Evolutionary conservation across 1,140 invertebrate genomes (phyloP), one percentile per base, ranked within the genome.

Genomic region (Heliconius melpomene): DNA sequence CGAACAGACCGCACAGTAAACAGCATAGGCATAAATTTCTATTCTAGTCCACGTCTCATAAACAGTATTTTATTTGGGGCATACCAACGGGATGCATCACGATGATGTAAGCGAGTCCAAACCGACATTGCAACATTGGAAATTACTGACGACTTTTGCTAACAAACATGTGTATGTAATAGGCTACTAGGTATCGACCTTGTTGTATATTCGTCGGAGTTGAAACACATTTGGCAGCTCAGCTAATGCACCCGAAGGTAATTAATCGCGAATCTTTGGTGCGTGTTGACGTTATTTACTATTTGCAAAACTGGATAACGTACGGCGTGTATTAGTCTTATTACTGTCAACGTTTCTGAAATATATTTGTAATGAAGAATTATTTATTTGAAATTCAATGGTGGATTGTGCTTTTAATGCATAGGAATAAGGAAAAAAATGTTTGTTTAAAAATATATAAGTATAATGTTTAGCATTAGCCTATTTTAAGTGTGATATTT

Each of bases 161-260:
- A 82, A 76, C 75, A 66, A 77, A 80, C 16, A 46, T 46, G 40
- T 16, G 40, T 46, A 46, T 13, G 40, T 46, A 46, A 3, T 36
- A 36, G 32, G 32, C 32, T 7, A 36, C 29, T 74, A 29, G 66
- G 50, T 72, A 11, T 32, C 79, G 83, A 75, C 84, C 84, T 86
- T 84, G 86, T 80, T 82, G 81, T 76, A 82, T 85, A 85, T 85
- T 84, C 78, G 82, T 83, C 78, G 18, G 75, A 78, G 77, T 81
- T 77, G 75, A 85, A 81, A 82, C 50, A 74, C 79, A 85, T 84
- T 86, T 86, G 86, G 86, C 86, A 89, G 73, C 54, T 73, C 70
- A 72, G 77, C 77, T 77, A 83, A 82, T 81, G 78, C 74, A 84
- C 66, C 74, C 83, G 38, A 38, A 38, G 46, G 60, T 79, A 82